Conservation (phyloP, 2,113 vertebrate genomes). For the Cyphomyrus plagiostoma region DNA sequence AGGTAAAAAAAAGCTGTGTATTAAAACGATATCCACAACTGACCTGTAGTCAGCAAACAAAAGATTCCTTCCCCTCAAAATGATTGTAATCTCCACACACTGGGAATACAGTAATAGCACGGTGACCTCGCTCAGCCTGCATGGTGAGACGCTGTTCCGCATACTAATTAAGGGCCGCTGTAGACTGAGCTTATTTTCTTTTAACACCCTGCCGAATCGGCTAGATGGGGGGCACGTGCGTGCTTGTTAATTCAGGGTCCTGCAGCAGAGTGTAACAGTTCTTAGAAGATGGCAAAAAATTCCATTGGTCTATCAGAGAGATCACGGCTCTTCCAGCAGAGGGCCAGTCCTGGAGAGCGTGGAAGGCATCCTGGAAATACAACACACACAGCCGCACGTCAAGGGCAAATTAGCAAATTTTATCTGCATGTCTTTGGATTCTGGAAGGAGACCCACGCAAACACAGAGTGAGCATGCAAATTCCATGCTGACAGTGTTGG, state of each 20-base stretch:
- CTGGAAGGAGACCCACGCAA: background rate
- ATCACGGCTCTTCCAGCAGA: background rate
- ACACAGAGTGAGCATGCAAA: background rate
- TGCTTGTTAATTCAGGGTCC: background rate
- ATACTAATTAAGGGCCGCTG: slow-evolving; percentile 51
- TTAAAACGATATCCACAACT: slow-evolving; percentile 36
- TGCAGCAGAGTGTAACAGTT: background rate
- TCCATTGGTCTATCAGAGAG: background rate
- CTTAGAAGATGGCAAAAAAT: background rate
- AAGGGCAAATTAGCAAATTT: background rate
- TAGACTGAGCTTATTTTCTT: slow-evolving; percentile 43
- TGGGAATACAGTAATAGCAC: slow-evolving; percentile 46
- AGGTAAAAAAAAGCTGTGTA: background rate
- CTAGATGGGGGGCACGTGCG: background rate
- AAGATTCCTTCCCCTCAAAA: slow-evolving; percentile 41
- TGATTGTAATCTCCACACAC: slow-evolving; percentile 43
- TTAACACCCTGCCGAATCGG: slow-evolving; percentile 20
- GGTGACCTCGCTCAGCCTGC: slow-evolving; percentile 40
- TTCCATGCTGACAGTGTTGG: background rate
- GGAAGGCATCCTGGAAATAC: background rate
- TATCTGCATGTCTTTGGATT: background rate
- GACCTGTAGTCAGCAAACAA: slow-evolving; percentile 46
- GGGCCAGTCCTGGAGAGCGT: background rate
- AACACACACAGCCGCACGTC: background rate
- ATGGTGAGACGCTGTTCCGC: slow-evolving; percentile 37